These are phyloP conservation scores for Drosophila meridionalis DNA, from an alignment of 2,888 invertebrate species.

Conservation along the genomic window DNA sequence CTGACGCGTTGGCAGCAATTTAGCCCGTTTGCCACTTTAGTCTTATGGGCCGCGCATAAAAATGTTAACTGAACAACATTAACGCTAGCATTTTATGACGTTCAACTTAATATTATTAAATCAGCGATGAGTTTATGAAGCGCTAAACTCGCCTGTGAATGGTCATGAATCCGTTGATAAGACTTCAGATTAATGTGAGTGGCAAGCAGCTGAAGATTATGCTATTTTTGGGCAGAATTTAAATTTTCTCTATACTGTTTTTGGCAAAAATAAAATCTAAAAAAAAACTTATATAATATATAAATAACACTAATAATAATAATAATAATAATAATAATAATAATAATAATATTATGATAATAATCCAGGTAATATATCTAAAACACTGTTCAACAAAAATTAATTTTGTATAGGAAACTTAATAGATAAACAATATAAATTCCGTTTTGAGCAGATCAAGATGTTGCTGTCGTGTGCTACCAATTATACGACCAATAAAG, in stretches of 20 bases:
- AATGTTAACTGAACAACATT: conserved; percentile 75
- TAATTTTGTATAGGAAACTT: too few species aligned
- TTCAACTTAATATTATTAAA: conserved; percentile 77
- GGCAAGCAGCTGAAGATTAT: not conserved
- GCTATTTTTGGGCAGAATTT: not conserved
- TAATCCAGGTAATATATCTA: too few species aligned
- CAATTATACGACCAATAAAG: too few species aligned
- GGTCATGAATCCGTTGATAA: conserved; percentile 7
- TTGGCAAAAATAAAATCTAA: not conserved
- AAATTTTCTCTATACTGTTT: not conserved
- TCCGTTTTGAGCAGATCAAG: too few species aligned
- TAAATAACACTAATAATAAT: too few species aligned
- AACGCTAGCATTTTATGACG: conserved; percentile 75
- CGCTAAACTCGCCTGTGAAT: conserved; percentile 39
- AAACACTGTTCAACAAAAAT: too few species aligned
- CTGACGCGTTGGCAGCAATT: conserved; percentile 45
- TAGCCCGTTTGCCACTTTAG: conserved; percentile 61
- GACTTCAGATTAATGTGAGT: conserved; percentile 1
- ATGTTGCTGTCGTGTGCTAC: too few species aligned
- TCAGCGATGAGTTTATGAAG: conserved; percentile 68
- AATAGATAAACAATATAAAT: too few species aligned
- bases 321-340: too few species aligned
- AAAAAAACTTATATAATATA: too few species aligned
- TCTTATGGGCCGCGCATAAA: conserved; percentile 72
- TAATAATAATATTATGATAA: too few species aligned